phyloP scores from a whole-genome alignment of 2,888 invertebrate genomes.

The Amphipyra tragopoginis region DNA sequence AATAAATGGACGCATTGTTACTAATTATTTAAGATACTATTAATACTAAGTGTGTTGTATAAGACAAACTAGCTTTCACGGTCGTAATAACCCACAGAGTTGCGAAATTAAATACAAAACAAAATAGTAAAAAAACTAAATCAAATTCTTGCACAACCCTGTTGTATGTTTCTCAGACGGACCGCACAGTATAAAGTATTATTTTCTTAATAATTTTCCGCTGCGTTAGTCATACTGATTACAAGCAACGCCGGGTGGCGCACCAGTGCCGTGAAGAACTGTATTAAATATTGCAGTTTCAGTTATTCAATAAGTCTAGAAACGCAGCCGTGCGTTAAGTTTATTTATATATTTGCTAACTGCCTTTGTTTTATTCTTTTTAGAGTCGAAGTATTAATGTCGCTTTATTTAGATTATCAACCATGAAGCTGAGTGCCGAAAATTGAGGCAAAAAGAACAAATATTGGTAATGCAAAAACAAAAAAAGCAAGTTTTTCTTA shows the following conservation, averaged over 20 bases:
- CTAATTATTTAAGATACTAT: too few relatives aligned
- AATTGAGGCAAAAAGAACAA: not conserved
- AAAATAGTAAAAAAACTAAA: not conserved
- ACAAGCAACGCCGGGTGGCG: constrained; percentile 5
- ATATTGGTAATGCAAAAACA: not conserved
- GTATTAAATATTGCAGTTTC: constrained; percentile 29
- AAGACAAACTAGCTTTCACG: too few relatives aligned
- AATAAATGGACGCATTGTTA: too few relatives aligned
- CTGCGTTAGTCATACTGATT: constrained; percentile 48
- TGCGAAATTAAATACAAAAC: not conserved
- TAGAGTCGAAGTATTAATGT: not conserved
- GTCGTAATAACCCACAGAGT: not conserved
- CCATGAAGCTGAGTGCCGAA: not conserved
- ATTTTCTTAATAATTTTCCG: constrained; percentile 55
- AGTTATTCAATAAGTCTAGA: constrained; percentile 38
- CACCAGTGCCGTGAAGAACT: constrained; percentile 6
- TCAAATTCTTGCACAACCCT: not conserved
- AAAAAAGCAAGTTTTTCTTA: too few relatives aligned
- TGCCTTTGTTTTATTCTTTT: not conserved
- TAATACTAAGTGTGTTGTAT: too few relatives aligned
- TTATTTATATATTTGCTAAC: constrained; percentile 4
- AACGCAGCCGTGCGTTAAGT: constrained; percentile 25
- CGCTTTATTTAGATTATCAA: too few relatives aligned
- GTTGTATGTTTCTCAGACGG: not conserved
- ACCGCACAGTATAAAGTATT: constrained; percentile 26